Evolutionary conservation across 2,888 invertebrate genomes (phyloP).

Genomic region (Norana najaformis): DNA sequence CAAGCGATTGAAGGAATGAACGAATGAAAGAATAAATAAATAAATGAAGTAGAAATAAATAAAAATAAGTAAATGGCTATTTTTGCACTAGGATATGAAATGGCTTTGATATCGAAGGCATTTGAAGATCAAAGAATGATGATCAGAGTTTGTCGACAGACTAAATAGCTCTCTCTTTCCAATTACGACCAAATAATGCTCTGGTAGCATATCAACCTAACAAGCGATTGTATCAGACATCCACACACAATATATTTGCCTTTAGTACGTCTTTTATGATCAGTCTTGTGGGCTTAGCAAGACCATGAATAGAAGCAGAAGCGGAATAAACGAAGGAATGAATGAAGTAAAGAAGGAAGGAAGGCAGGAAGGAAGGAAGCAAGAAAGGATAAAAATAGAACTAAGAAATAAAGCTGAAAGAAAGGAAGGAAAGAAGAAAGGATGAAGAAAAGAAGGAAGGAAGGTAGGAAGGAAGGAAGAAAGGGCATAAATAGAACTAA

Average conservation of each 20-base stretch:
- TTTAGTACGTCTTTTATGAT: too few relatives aligned
- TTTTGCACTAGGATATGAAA: too few relatives aligned
- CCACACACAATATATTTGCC: not conserved
- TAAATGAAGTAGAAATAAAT: too few relatives aligned
- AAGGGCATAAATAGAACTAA: too few relatives aligned
- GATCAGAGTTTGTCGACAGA: not conserved
- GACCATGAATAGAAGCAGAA: not conserved
- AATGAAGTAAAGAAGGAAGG: not conserved
- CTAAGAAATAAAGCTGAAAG: not conserved
- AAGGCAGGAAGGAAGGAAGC: not conserved
- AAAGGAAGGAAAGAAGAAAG: not conserved
- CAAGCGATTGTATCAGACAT: not conserved
- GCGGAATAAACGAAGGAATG: not conserved
- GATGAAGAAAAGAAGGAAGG: too few relatives aligned
- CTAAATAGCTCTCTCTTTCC: constrained; percentile 3
- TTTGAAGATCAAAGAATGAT: too few relatives aligned
- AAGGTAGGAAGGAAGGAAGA: too few relatives aligned
- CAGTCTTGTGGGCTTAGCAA: too few relatives aligned
- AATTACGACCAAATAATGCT: not conserved
- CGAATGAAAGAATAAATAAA: too few relatives aligned
- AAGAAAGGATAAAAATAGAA: not conserved
- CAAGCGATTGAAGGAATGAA: too few relatives aligned
- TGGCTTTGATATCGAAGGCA: too few relatives aligned
- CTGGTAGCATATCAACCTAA: not conserved
- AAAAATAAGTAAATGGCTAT: too few relatives aligned